phyloP scores from a whole-genome alignment of 2,797 vertebrate species.

The Paramormyrops hopkinsi region DNA sequence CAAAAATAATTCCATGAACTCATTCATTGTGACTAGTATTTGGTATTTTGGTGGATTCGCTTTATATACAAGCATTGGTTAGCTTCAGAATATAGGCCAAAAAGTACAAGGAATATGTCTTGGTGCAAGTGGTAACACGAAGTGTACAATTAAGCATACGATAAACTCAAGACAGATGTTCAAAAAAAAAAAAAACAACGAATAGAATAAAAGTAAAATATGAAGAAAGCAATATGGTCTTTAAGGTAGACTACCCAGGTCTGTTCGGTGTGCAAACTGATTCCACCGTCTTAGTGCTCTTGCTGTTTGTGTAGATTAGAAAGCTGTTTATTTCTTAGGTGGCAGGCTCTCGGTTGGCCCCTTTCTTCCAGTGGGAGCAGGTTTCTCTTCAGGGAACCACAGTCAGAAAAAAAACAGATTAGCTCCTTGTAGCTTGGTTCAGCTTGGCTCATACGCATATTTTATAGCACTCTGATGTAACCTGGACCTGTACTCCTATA shows the following conservation, averaged over 20 bases:
- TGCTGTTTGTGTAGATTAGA: neutral
- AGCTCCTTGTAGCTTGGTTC: neutral
- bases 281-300: neutral
- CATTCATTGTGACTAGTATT: neutral
- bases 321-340: neutral
- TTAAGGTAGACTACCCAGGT: neutral
- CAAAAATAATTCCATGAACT: neutral
- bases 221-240: neutral
- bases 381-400: neutral
- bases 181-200: neutral
- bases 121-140: neutral
- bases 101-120: neutral
- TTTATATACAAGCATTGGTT: neutral
- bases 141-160: neutral
- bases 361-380: neutral
- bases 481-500: neutral
- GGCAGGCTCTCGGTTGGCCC: neutral
- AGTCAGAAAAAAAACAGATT: neutral
- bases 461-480: neutral
- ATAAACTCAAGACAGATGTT: neutral
- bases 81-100: neutral
- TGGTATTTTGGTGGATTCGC: neutral
- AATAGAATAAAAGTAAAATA: neutral
- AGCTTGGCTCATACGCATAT: neutral
- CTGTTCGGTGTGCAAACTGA: neutral